Evolutionary conservation across 2,113 vertebrate genomes (phyloP).

Genomic region (Atrichornis clamosus): DNA sequence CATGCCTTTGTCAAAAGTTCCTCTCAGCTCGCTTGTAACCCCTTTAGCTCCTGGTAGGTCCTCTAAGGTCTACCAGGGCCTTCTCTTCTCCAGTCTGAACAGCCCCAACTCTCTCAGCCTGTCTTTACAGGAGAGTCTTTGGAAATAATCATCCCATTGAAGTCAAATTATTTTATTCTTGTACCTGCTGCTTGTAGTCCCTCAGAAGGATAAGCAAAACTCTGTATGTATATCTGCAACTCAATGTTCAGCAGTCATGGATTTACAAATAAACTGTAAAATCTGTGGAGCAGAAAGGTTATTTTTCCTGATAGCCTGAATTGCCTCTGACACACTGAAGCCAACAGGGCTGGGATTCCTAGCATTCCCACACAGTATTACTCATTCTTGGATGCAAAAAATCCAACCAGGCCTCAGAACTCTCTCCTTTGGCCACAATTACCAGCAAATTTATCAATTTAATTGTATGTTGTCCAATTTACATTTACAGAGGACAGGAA

Average conservation of each 20-base stretch:
- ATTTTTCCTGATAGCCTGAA: neutral
- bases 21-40: neutral
- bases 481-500: neutral
- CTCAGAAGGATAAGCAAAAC: neutral
- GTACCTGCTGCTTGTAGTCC: neutral
- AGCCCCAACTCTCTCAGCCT: neutral
- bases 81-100: neutral
- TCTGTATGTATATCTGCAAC: neutral
- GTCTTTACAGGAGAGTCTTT: neutral
- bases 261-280: neutral
- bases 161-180: neutral
- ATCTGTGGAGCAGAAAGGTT: neutral
- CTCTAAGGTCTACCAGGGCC: neutral
- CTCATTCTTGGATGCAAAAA: neutral
- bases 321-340: neutral
- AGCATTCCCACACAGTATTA: neutral
- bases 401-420: too few relatives aligned
- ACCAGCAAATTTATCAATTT: neutral
- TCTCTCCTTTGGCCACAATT: neutral
- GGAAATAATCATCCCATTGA: neutral
- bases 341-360: neutral
- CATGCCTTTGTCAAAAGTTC: neutral
- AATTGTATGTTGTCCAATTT: neutral
- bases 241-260: accelerated
- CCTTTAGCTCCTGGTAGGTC: neutral